Evolutionary conservation across 2,888 invertebrate species (phyloP).

Genomic region (Orthonevra nobilis): DNA sequence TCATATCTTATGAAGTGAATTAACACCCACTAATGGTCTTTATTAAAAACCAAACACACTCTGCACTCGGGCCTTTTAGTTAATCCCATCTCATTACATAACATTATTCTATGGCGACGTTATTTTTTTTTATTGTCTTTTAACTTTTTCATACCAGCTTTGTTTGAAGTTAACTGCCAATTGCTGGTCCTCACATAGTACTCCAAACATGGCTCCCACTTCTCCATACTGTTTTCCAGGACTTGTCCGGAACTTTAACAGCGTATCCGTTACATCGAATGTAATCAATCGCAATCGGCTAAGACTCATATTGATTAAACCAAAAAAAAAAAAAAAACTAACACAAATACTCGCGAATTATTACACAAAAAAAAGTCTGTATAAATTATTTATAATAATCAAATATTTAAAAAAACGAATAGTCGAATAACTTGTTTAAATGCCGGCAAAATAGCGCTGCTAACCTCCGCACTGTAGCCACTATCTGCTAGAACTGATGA

Average conservation of each 20-base stretch:
- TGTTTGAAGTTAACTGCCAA: constrained; percentile 84
- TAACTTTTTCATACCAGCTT: constrained; percentile 82
- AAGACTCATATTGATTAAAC: constrained; percentile 73
- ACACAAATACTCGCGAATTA: constrained; percentile 1
- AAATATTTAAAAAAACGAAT: not conserved
- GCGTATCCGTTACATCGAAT: constrained; percentile 93
- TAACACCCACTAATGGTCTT: constrained; percentile 12
- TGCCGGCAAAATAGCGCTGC: constrained; percentile 14
- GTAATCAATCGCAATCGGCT: constrained; percentile 84
- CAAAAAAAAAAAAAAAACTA: not conserved
- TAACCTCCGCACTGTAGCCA: constrained; percentile 51
- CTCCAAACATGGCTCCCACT: constrained; percentile 86
- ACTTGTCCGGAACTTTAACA: constrained; percentile 86
- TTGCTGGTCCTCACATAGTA: constrained; percentile 83
- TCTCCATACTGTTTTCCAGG: constrained; percentile 89
- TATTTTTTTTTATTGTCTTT: not conserved
- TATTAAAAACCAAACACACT: constrained; percentile 9
- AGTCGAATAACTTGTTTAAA: constrained; percentile 19
- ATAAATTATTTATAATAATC: not conserved
- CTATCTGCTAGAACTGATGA: constrained; percentile 58
- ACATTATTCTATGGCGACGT: constrained; percentile 3
- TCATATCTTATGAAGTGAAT: constrained; percentile 4
- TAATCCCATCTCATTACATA: not conserved
- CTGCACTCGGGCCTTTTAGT: not conserved
- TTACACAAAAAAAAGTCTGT: constrained; percentile 1